A percentile compares a stretch with the other conserved stretches of the same genome.
These are phyloP conservation scores for Sebastolobus altivelis DNA, from an alignment of 2,797 vertebrate genomes.

Conservation along the genomic window DNA sequence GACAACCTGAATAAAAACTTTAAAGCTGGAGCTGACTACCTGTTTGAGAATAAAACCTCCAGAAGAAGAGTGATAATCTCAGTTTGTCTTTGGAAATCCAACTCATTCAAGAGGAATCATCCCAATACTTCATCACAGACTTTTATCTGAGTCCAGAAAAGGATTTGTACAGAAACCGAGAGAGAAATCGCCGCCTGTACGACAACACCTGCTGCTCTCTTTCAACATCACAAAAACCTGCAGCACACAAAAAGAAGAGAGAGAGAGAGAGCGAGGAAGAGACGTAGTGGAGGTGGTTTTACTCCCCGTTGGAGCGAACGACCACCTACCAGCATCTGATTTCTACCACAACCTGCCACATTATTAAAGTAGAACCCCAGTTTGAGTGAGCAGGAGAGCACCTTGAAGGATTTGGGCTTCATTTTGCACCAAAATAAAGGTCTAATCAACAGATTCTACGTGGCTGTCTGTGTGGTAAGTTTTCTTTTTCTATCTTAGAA, in stretches of 20 bases:
- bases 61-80: background rate
- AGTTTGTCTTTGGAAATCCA: constrained; percentile 18
- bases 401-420: constrained; percentile 25
- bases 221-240: constrained; percentile 8
- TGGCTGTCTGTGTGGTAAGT: constrained; percentile 55
- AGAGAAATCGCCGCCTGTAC: constrained; percentile 19
- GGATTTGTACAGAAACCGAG: constrained; percentile 30
- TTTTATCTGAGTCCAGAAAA: constrained; percentile 9
- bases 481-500: background rate
- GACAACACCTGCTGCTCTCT: constrained; percentile 59
- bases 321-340: constrained; percentile 40
- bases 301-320: constrained; percentile 25
- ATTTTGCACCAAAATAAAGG: constrained; percentile 9
- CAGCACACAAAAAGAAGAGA: constrained; percentile 15
- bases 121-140: constrained; percentile 18
- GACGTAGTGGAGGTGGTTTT: constrained; percentile 36
- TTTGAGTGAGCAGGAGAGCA: background rate
- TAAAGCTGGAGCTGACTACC: constrained; percentile 21
- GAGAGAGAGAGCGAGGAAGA: background rate
- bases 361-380: constrained; percentile 24
- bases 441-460: constrained; percentile 12
- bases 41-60: background rate
- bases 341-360: constrained; percentile 33
- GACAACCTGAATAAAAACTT: constrained; percentile 16
- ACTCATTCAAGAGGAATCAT: constrained; percentile 32